A percentile compares a stretch with the other conserved stretches of the same genome.
These are phyloP conservation scores for Clavelina lepadiformis DNA, from an alignment of 23 tunicate species.

Conservation along the genomic window DNA sequence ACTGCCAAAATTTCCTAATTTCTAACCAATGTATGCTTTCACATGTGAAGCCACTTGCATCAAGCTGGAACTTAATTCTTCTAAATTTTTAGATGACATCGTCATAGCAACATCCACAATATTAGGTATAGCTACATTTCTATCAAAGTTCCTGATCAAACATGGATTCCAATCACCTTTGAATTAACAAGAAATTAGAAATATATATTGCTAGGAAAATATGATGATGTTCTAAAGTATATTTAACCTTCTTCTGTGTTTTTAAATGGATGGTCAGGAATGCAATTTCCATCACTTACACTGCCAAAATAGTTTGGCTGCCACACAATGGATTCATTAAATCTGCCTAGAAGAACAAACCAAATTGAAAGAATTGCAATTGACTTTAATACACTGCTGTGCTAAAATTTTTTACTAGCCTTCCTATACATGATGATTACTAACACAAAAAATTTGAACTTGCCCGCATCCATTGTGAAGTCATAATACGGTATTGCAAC, in stretches of 20 bases:
- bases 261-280: slow-evolving; percentile 86
- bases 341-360: slow-evolving; percentile 25
- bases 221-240: no score
- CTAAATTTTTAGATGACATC: slow-evolving; percentile 18
- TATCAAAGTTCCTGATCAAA: slow-evolving; percentile 44
- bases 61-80: slow-evolving; percentile 42
- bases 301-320: slow-evolving; percentile 81
- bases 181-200: no score
- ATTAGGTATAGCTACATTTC: slow-evolving; percentile 42
- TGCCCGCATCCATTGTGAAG: slow-evolving; percentile 83
- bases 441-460: background rate
- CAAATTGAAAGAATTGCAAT: background rate
- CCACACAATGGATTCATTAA: slow-evolving; percentile 71
- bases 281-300: slow-evolving; percentile 75
- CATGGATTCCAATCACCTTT: slow-evolving; percentile 89
- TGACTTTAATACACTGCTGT: background rate
- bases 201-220: no score
- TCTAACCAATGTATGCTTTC: slow-evolving; percentile 54
- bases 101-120: slow-evolving; percentile 79
- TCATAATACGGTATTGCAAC: slow-evolving; percentile 77
- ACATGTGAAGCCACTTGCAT: slow-evolving; percentile 36
- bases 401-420: background rate
- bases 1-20: background rate
- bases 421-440: background rate
- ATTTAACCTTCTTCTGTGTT: background rate